Evolutionary conservation across 2,797 vertebrate genomes (phyloP), one percentile per base, ranked within the genome.

Genomic region (Schizothorax lantsangensis): DNA sequence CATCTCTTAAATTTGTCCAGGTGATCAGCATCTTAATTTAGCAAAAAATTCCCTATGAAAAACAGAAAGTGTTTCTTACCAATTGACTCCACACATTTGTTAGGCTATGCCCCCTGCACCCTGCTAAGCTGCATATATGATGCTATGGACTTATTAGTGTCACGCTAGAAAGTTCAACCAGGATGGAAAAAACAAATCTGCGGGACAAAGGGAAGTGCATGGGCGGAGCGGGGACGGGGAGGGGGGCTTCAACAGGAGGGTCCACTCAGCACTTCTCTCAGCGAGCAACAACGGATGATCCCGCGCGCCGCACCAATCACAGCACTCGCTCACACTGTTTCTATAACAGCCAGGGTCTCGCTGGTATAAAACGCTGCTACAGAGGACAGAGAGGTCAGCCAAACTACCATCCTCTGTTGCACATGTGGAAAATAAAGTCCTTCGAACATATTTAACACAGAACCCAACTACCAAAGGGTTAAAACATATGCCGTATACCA

Each of bases 181-280:
- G 92, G 92, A 92, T 83, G 91, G 90, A 90, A 81, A 86, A 93
- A 93, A 95, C 93, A 95, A 93, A 92, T 86, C 88, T 89, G 92
- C 85, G 88, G 72, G 89, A 95, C 94, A 95, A 95, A 92, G 91
- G 93, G 92, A 93, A 92, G 92, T 91, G 69, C 93, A 83, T 57
- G 19, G 62, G 52, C 75, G 79, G 23, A 79, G 66, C 2, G 19
- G 79, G 88, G 36, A 73, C 64, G 83, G 79, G 43, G 84, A 38
- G 79, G 78, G 80, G 79, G 43, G 62, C n/a, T 69, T 90, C 89
- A 91, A 93, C 92, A 92, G 93, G 92, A 93, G 91, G 93, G 93
- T 93, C 93, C 93, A 95, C 94, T 96, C 95, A 96, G 95, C 95
- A 96, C 81, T 96, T 96, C 95, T 95, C 85, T 84, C 92, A 89